Evolutionary conservation across 2,797 vertebrate species (phyloP).

Genomic region (Triplophysa bombifrons): DNA sequence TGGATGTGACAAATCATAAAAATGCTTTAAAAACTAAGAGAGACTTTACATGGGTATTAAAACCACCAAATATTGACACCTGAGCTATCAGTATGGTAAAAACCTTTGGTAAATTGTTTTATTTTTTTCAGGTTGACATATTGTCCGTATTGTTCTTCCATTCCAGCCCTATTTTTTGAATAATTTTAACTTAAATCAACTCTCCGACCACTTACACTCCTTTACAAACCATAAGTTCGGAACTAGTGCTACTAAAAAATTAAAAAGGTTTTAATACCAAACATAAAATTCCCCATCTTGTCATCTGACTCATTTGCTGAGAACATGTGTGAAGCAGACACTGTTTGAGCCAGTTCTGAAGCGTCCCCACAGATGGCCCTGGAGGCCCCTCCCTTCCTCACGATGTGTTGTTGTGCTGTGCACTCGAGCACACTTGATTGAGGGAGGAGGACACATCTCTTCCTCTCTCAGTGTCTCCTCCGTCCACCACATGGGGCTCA

Average conservation of each 20-base stretch:
- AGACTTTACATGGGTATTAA: too few species aligned
- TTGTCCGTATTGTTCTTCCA: too few species aligned
- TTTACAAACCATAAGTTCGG: not conserved
- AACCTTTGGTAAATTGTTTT: too few species aligned
- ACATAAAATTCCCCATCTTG: not conserved
- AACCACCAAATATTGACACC: too few species aligned
- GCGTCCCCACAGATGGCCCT: conserved; percentile 73
- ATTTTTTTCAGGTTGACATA: too few species aligned
- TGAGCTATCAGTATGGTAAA: too few species aligned
- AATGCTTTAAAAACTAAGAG: too few species aligned
- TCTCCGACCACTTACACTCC: too few species aligned
- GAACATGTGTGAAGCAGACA: conserved; percentile 44
- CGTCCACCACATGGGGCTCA: conserved; percentile 70
- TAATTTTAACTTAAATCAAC: too few species aligned
- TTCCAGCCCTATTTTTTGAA: too few species aligned
- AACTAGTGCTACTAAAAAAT: not conserved
- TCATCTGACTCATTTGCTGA: not conserved
- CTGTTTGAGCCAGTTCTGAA: conserved; percentile 40
- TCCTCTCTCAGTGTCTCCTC: conserved; percentile 55
- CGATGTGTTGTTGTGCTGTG: conserved; percentile 73
- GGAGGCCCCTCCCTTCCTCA: conserved; percentile 72
- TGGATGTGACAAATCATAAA: too few species aligned
- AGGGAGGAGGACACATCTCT: conserved; percentile 64
- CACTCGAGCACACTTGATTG: conserved; percentile 75
- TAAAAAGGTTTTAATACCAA: not conserved